Base-by-base conservation (phyloP, 2,113 vertebrate genomes). In the Aegotheles bennettii region DNA sequence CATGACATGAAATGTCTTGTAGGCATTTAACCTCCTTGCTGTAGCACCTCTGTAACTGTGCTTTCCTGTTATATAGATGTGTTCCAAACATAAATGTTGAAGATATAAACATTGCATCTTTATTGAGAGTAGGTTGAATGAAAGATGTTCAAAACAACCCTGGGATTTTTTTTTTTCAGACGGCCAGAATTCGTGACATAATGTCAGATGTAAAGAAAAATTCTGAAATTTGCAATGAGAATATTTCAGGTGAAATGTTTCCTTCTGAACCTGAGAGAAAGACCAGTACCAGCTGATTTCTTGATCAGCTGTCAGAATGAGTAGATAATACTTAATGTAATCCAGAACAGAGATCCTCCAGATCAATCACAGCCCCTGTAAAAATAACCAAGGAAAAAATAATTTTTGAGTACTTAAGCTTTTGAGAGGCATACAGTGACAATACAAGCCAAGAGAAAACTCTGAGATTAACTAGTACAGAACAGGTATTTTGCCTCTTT, bases 221-320 rank as follows among this genome's bases (percentile, higher is more conserved):
- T 10, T 42, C 60, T 84, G 71, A 18, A 75, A 47, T 92, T 85
- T 78, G 17, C 47, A 53, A 25, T 65, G 47, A 84, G 76, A 74
- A 16, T 91, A 63, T 90, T 87, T 75, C 33, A 54, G 54, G 50
- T 73, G 19, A 88, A 91, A 76, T 68, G 16, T 54, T 94, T 86
- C 73, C 47, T 54, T 67, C 51, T 86, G 83, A 94, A 74, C 35
- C 8, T 0, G 2, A 48, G 54, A 81, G 25, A 48, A 87, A 76
- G 75, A 67, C 16, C 16, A 45, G 60, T 83, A 87, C 67, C 51
- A 80, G 40, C 38, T 86, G 80, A 92, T 69, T 91, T 65, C 70
- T 83, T 83, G 68, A 85, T 87, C 53, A 88, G 47, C 79, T 93
- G 59, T 95, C 90, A 90, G 88, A 86, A 80, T 47, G 50, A 92